phyloP scores from a whole-genome alignment of 2,888 invertebrate genomes.

The Catocala sponsa region DNA sequence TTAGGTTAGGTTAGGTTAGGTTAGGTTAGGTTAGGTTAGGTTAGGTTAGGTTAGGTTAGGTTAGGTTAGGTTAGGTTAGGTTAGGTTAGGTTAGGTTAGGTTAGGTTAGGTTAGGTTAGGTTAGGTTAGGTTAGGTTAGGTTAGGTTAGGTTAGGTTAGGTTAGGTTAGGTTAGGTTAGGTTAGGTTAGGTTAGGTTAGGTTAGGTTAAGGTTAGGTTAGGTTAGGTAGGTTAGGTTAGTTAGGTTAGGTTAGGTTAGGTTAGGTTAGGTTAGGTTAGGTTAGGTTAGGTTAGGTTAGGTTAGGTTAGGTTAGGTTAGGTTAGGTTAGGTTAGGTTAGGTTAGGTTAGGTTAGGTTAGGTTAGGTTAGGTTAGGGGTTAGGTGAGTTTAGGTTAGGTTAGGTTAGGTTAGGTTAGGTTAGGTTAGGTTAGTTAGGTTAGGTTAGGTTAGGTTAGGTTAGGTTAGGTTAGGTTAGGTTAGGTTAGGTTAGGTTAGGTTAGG shows the following conservation, averaged over 20 bases:
- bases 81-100: conserved; percentile 44
- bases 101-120: conserved; percentile 53
- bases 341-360: conserved; percentile 24
- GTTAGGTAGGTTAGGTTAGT: conserved; percentile 39
- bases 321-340: conserved; percentile 28
- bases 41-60: conserved; percentile 47
- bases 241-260: conserved; percentile 43
- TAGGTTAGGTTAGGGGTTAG: conserved; percentile 26
- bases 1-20: conserved; percentile 36
- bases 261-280: conserved; percentile 26
- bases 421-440: conserved; percentile 28
- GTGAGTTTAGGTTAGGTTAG: conserved; percentile 20
- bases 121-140: conserved; percentile 48
- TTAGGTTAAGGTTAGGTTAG: conserved; percentile 51
- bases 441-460: conserved; percentile 43
- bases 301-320: conserved; percentile 29
- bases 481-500: conserved; percentile 30
- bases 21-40: conserved; percentile 43
- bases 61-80: conserved; percentile 40
- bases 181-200: conserved; percentile 54
- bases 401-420: conserved; percentile 30
- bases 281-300: conserved; percentile 36
- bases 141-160: conserved; percentile 47
- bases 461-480: conserved; percentile 42
- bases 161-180: conserved; percentile 54